Base-by-base conservation (phyloP, 35 echinoderm and acorn worm species). In the Apostichopus parvimensis region DNA sequence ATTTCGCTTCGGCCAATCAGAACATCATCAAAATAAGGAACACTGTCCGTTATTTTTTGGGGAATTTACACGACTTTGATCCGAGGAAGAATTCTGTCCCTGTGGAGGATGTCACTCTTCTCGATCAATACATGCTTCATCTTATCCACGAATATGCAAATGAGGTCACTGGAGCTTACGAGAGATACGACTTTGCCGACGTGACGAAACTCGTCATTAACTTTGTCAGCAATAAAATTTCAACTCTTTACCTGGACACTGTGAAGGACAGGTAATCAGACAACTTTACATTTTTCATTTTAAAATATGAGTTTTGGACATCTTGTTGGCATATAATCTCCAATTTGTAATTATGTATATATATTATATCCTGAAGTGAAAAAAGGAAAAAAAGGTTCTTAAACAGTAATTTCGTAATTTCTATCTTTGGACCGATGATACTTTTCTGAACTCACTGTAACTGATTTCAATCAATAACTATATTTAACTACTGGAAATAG, bases 61-160 rank as follows among this genome's bases (percentile, higher is more conserved):
- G 97, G 6, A 98, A 98, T 90, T 77, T 98, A 60, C 92, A 91
- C 77, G 97, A 98, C 88, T 98, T 98, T 87, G 60, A 95, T 57
- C 18, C 79, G 8, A 66, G 21, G 26, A 18, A 4, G 28, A 93
- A 94, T 26, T 62, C 91, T 8, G 21, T 82, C 28, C 73, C 92
- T 64, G 78, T 80, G 57, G 86, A 81, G 18, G 94, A 93, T 26
- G 82, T 96, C 10, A 53, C n/a, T n/a, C 80, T 90, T 11, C 77
- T 96, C 20, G 97, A 98, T 78, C 64, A 94, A n/a, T 98, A 98
- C 53, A 91, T 98, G 93, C 91, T 98, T 17, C 97, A 98, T 61
- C 87, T 93, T 15, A 91, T 98, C 21, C 58, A 89, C 87, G 93
- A 94, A 78, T 98, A 98, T 77, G 79, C 86, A 56, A 66, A 89